Percentiles rank a stretch among this genome's conserved stretches.
These are phyloP conservation scores for Pygmarrhopalites habei DNA, from an alignment of 1,140 invertebrate genomes.

Conservation along the genomic window DNA sequence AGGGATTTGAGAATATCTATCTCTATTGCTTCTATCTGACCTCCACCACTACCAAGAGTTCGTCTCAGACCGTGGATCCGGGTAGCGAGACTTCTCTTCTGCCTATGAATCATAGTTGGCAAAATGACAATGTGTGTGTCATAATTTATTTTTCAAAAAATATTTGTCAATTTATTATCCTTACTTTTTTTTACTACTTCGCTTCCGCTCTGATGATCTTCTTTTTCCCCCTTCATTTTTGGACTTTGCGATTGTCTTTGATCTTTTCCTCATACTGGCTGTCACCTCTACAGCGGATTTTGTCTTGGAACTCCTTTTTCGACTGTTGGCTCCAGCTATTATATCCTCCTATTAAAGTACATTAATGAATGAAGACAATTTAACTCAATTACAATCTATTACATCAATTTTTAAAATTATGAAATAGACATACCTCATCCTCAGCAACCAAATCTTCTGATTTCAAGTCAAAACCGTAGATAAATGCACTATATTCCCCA, in stretches of 20 bases:
- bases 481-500: constrained; percentile 18
- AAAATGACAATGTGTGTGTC: no score
- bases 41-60: constrained; percentile 2
- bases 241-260: no score
- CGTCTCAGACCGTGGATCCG: constrained; percentile 19
- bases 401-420: not conserved
- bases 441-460: not conserved
- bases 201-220: no score
- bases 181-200: no score
- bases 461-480: constrained; percentile 26
- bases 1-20: constrained; percentile 22
- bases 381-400: not conserved
- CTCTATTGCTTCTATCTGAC: constrained; percentile 19
- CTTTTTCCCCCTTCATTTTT: no score
- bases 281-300: no score
- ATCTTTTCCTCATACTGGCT: no score
- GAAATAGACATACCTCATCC: not conserved
- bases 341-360: not conserved
- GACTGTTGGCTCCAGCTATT: not conserved
- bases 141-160: no score
- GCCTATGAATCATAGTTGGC: not conserved
- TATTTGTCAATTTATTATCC: no score
- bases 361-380: not conserved
- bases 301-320: no score
- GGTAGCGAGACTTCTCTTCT: constrained; percentile 11